phyloP scores from a whole-genome alignment of 2,113 vertebrate genomes.

The Xenopus laevis region DNA sequence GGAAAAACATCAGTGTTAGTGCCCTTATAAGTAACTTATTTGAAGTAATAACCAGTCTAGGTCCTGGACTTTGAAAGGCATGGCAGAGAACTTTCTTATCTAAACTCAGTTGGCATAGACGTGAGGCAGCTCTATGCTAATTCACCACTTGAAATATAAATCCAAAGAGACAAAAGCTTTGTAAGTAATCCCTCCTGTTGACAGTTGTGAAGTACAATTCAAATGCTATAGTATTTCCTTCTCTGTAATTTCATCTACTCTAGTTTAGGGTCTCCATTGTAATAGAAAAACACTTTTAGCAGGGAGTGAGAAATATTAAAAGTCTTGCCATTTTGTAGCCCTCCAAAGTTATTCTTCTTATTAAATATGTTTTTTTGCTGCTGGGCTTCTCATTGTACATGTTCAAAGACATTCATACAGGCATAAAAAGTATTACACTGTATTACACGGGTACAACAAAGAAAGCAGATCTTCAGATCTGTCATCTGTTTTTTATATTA shows the following conservation, averaged over 20 bases:
- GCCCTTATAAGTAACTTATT: background rate
- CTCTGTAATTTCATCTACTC: slow-evolving; percentile 7
- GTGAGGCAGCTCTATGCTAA: slow-evolving; percentile 15
- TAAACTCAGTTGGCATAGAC: slow-evolving; percentile 19
- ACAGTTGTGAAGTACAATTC: background rate
- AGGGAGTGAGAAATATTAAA: background rate
- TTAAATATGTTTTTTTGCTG: too few relatives aligned
- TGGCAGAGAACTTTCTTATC: slow-evolving; percentile 3
- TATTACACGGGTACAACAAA: too few relatives aligned
- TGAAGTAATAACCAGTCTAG: background rate
- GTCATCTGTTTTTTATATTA: too few relatives aligned
- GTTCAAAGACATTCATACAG: too few relatives aligned
- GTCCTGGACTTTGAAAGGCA: slow-evolving; percentile 6
- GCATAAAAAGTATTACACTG: too few relatives aligned
- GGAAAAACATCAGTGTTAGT: too few relatives aligned
- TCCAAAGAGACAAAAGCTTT: background rate
- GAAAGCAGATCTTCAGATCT: too few relatives aligned
- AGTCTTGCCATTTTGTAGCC: background rate
- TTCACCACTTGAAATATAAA: slow-evolving; percentile 11
- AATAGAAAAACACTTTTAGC: background rate
- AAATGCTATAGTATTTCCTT: slow-evolving; percentile 24
- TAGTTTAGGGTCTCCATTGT: slow-evolving; percentile 14
- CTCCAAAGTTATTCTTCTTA: too few relatives aligned
- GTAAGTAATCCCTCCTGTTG: background rate
- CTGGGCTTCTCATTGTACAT: too few relatives aligned